Base-by-base conservation (phyloP, 2,888 invertebrate genomes). In the Parnassius smintheus region DNA sequence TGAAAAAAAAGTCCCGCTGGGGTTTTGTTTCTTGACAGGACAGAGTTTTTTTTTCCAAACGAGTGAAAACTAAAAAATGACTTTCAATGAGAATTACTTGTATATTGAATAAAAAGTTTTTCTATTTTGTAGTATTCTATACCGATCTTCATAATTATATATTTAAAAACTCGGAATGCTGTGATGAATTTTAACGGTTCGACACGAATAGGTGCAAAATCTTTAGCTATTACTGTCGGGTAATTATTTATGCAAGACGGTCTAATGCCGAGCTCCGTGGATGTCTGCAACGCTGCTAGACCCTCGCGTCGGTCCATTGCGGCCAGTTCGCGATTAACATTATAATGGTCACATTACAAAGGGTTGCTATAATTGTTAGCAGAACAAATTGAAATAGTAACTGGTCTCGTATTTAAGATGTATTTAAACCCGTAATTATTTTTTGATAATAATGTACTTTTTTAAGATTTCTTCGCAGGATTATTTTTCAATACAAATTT, bases 221-320 rank as follows among this genome's bases (percentile, higher is more conserved):
- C 50, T 13, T 61, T 35, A 52, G 61, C 65, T 70, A 62, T 63
- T 75, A 65, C 62, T 71, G 65, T 62, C 69, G 72, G 70, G 70
- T 78, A 79, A 87, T 89, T 88, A 86, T 76, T 80, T 90, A 90
- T 90, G 89, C 90, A 87, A 75, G 78, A 73, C 75, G 75, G 74
- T 86, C 81, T 87, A 85, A 83, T 74, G 74, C 62, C 59, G 78
- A 90, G 89, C 73, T 82, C 82, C 58, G 65, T 60, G 55, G 59
- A 54, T 69, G 74, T 78, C 75, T 86, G 86, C 89, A 86, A 49
- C 69, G 54, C 56, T 79, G 82, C 86, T 88, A 70, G 72, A 72
- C 80, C 86, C 85, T 73, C 75, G 78, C 77, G 72, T 67, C 68
- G 57, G 68, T 67, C 67, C 66, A 68, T 66, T 67, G 67, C 65